Evolutionary conservation across 1,140 invertebrate genomes (phyloP).

Genomic region (Hesperophylax magnus): DNA sequence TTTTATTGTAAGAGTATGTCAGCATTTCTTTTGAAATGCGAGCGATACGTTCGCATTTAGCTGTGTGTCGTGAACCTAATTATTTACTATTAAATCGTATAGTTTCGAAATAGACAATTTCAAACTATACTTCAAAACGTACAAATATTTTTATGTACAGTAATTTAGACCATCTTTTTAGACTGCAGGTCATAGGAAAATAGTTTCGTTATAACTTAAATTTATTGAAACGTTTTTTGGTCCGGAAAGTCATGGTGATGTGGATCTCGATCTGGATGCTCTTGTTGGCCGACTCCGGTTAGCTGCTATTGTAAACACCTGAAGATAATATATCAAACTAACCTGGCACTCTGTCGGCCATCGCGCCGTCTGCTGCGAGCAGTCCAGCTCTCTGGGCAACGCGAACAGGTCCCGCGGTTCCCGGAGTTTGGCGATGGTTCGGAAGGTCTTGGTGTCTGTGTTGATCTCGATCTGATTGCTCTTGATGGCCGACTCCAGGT

Average conservation of each 20-base stretch:
- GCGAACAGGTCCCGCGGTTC: constrained; percentile 79
- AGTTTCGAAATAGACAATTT: too few relatives aligned
- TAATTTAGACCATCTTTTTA: too few relatives aligned
- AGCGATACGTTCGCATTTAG: background rate
- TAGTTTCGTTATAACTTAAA: too few relatives aligned
- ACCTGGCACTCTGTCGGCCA: constrained; percentile 88
- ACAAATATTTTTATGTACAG: too few relatives aligned
- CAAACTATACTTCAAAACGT: too few relatives aligned
- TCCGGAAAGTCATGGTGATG: constrained; percentile 73
- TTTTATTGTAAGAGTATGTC: constrained; percentile 26
- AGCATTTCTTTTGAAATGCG: constrained; percentile 6
- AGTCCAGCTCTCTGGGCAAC: constrained; percentile 77
- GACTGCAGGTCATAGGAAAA: too few relatives aligned
- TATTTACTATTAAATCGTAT: too few relatives aligned
- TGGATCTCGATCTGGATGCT: constrained; percentile 78
- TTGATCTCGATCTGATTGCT: constrained; percentile 78
- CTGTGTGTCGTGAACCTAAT: too few relatives aligned
- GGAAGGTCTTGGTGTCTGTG: constrained; percentile 74
- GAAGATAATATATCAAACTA: constrained; percentile 50
- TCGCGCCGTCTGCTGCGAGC: constrained; percentile 81
- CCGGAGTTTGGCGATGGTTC: constrained; percentile 74
- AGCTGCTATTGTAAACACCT: constrained; percentile 73
- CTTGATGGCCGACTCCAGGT: constrained; percentile 73
- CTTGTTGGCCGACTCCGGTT: constrained; percentile 73
- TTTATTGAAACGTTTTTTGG: constrained; percentile 55